These are phyloP conservation scores for Catocala sponsa DNA, from an alignment of 2,888 invertebrate genomes.

Conservation along the genomic window DNA sequence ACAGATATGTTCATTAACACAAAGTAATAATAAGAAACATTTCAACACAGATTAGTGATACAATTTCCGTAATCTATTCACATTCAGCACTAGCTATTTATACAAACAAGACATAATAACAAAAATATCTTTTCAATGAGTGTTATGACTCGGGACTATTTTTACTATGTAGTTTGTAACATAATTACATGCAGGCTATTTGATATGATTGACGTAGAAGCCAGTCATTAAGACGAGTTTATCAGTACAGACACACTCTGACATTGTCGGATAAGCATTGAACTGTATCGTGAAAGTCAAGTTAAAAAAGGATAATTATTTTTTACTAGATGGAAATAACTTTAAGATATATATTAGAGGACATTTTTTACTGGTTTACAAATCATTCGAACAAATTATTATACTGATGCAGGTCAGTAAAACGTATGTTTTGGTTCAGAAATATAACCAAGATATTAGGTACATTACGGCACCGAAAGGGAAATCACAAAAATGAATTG, in stretches of 20 bases:
- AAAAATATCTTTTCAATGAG: conserved; percentile 34
- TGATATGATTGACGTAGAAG: conserved; percentile 57
- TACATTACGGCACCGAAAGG: too few relatives aligned
- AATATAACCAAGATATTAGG: too few relatives aligned
- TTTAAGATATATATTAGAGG: too few relatives aligned
- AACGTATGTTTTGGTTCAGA: too few relatives aligned
- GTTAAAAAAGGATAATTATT: background rate
- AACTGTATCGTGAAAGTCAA: conserved; percentile 41
- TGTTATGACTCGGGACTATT: conserved; percentile 26
- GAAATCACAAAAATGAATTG: too few relatives aligned
- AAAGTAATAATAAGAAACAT: background rate
- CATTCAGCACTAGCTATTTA: conserved; percentile 8
- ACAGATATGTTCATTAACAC: background rate
- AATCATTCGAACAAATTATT: background rate
- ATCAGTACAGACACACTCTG: conserved; percentile 54
- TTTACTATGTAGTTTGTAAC: conserved; percentile 37
- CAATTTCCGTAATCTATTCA: conserved; percentile 29
- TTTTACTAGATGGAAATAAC: background rate
- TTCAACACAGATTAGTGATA: background rate
- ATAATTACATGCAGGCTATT: conserved; percentile 35
- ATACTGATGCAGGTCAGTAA: too few relatives aligned
- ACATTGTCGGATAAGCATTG: conserved; percentile 53
- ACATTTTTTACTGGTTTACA: background rate
- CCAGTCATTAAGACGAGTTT: conserved; percentile 53
- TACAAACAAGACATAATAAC: conserved; percentile 14